These are phyloP conservation scores for Astropecten irregularis DNA, from an alignment of 53 echinoderm and acorn worm genomes.

Conservation along the genomic window DNA sequence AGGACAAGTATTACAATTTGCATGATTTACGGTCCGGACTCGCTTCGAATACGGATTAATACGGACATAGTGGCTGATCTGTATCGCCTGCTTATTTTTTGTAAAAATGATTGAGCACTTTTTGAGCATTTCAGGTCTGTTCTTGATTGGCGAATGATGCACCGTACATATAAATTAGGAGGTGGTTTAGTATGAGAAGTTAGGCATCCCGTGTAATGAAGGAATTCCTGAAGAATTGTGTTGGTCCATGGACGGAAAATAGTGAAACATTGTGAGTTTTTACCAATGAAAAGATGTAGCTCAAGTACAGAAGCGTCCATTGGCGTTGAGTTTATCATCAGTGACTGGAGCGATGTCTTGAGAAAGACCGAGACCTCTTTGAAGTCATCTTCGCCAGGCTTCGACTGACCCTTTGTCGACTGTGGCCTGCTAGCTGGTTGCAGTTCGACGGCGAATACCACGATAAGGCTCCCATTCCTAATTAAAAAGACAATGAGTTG, in stretches of 20 bases:
- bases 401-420: background rate
- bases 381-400: background rate
- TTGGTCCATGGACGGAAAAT: background rate
- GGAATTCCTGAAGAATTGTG: no score
- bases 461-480: conserved; percentile 24
- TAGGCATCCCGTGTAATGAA: background rate
- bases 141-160: background rate
- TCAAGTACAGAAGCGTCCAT: background rate
- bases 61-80: no score
- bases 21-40: background rate
- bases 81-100: no score
- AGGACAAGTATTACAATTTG: background rate
- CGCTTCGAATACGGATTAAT: no score
- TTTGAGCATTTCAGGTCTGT: background rate
- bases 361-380: background rate
- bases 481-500: background rate
- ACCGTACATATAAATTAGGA: background rate
- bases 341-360: background rate
- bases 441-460: background rate
- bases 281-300: background rate
- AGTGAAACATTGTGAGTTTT: background rate
- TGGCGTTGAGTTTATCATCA: background rate
- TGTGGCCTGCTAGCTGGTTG: background rate
- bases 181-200: background rate
- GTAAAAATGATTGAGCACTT: background rate